Conservation (phyloP, 2,888 invertebrate species). For the Mantis religiosa region DNA sequence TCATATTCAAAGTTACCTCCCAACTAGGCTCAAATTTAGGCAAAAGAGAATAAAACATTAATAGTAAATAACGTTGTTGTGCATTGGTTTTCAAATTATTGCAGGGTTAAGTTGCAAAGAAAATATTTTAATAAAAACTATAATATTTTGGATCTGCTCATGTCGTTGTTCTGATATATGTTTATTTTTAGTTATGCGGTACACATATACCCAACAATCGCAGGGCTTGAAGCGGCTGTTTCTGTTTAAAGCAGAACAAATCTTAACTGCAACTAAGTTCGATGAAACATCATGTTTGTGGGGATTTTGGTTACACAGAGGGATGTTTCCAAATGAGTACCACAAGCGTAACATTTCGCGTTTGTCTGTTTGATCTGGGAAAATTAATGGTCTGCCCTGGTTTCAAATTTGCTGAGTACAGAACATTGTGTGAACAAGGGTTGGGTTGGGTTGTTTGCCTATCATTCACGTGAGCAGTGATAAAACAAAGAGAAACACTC, state of each 20-base stretch:
- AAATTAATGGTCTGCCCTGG: neutral
- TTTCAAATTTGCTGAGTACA: neutral
- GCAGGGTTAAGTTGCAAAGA: too few species aligned
- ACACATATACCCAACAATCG: neutral
- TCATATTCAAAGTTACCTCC: too few species aligned
- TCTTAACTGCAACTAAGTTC: neutral
- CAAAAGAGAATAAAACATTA: too few species aligned
- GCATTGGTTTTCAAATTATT: too few species aligned
- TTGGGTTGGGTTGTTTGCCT: neutral
- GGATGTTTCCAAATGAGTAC: neutral
- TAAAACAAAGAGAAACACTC: too few species aligned
- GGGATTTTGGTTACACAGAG: neutral
- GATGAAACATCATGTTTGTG: neutral
- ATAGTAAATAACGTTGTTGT: too few species aligned
- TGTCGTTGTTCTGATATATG: too few species aligned
- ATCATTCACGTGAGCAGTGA: neutral
- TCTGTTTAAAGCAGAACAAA: neutral
- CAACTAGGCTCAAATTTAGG: too few species aligned
- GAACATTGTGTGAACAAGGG: neutral
- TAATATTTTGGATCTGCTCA: too few species aligned
- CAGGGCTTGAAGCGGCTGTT: neutral
- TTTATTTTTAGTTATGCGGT: too few species aligned
- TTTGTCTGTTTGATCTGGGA: neutral
- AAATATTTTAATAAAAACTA: too few species aligned
- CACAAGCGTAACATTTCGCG: neutral